Conservation (phyloP, 2,113 vertebrate genomes). For the Phalacrocorax pelagicus region DNA sequence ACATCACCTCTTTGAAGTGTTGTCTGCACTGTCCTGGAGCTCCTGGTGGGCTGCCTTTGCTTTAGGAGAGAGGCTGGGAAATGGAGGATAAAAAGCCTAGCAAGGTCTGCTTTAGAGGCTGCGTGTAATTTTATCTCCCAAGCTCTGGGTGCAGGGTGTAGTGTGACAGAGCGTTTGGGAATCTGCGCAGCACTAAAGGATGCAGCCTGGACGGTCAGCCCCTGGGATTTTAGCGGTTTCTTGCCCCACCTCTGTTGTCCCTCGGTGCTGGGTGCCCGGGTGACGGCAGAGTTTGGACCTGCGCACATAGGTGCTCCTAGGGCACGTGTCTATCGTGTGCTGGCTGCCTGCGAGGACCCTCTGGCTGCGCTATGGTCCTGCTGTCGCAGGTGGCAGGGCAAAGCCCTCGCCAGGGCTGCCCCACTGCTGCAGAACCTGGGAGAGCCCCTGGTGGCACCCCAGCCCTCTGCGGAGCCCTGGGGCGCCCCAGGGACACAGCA, state of each 20-base stretch:
- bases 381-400: not conserved
- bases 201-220: accelerated
- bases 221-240: accelerated
- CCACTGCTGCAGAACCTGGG: not conserved
- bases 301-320: accelerated
- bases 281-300: not conserved
- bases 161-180: not conserved
- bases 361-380: accelerated
- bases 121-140: not conserved
- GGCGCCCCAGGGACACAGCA: accelerated
- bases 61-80: not conserved
- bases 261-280: not conserved
- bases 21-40: not conserved
- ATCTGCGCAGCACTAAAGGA: not conserved
- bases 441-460: not conserved
- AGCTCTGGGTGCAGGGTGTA: not conserved
- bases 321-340: accelerated
- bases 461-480: not conserved
- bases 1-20: not conserved
- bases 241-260: not conserved
- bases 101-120: not conserved
- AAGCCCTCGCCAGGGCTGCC: not conserved
- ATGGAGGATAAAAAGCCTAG: not conserved
- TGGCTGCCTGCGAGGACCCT: not conserved
- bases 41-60: not conserved